A percentile compares a stretch with the other conserved stretches of the same genome.
These are phyloP conservation scores for Drosophila parabipectinata DNA, from an alignment of 1,140 invertebrate genomes.

Conservation along the genomic window DNA sequence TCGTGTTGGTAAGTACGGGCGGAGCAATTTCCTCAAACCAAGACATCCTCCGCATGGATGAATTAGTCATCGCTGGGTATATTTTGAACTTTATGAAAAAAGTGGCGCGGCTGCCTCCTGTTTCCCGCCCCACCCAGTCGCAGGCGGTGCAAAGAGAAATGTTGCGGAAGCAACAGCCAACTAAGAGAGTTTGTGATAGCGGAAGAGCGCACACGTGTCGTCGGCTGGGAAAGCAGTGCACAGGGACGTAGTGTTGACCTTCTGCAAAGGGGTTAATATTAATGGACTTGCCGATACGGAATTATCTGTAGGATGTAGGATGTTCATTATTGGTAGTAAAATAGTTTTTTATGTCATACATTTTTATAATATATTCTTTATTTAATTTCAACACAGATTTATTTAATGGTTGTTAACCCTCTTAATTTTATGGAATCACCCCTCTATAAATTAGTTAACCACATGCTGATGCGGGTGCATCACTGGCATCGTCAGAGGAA, in stretches of 20 bases:
- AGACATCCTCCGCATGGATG: slow-evolving; percentile 11
- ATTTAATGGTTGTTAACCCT: too few species aligned
- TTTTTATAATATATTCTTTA: too few species aligned
- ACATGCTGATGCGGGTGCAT: slow-evolving; percentile 24
- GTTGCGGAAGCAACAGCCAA: slow-evolving; percentile 69
- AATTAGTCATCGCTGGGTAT: slow-evolving; percentile 66
- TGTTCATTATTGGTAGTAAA: too few species aligned
- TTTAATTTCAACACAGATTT: too few species aligned
- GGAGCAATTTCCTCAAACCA: slow-evolving; percentile 27
- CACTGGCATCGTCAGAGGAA: background rate
- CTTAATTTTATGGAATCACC: background rate
- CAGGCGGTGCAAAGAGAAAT: slow-evolving; percentile 44
- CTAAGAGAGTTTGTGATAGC: slow-evolving; percentile 50
- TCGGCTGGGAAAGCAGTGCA: background rate
- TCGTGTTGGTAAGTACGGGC: background rate
- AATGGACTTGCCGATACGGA: too few species aligned
- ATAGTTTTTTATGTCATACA: too few species aligned
- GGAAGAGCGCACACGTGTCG: slow-evolving; percentile 37
- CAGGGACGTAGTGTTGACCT: slow-evolving; percentile 41
- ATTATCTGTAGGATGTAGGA: too few species aligned
- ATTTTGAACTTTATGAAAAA: slow-evolving; percentile 62
- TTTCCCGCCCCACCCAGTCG: slow-evolving; percentile 71
- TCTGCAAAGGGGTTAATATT: slow-evolving; percentile 15
- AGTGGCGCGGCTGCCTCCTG: slow-evolving; percentile 57
- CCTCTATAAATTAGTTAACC: slow-evolving; percentile 14